phyloP scores from a whole-genome alignment of 2,888 invertebrate species.

The Troides helena region DNA sequence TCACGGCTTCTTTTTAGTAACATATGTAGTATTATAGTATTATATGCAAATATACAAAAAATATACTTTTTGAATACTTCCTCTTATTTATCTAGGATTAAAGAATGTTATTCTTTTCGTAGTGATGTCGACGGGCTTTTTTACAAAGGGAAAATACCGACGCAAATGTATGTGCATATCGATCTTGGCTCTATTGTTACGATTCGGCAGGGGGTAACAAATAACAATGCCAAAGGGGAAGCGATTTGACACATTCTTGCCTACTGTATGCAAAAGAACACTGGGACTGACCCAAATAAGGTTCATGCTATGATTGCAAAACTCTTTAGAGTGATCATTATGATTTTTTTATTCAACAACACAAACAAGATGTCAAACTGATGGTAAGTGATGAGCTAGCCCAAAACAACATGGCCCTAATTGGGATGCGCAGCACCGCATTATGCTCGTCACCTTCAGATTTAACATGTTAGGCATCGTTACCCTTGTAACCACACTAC shows the following conservation, averaged over 20 bases:
- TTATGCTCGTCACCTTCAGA: no score
- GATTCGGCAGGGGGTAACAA: slow-evolving; percentile 6
- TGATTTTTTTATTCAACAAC: background rate
- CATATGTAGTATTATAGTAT: no score
- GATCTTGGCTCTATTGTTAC: slow-evolving; percentile 15
- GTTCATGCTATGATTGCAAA: background rate
- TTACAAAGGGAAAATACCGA: background rate
- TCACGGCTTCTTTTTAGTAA: no score
- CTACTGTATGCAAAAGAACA: slow-evolving; percentile 10
- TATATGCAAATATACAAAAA: background rate
- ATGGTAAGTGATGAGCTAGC: no score
- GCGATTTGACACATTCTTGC: slow-evolving; percentile 14
- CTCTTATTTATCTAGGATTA: background rate
- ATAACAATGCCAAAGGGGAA: slow-evolving; percentile 16
- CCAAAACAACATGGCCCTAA: no score
- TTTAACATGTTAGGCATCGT: no score
- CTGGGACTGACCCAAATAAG: background rate
- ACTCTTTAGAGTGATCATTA: background rate
- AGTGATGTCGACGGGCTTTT: background rate
- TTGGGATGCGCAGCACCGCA: no score
- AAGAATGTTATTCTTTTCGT: background rate
- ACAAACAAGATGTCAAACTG: background rate
- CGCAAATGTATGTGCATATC: background rate
- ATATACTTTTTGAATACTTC: background rate
- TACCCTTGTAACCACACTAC: no score